These are phyloP conservation scores for Lamellibrachia luymesi DNA, from an alignment of 1,140 invertebrate species.

Conservation along the genomic window DNA sequence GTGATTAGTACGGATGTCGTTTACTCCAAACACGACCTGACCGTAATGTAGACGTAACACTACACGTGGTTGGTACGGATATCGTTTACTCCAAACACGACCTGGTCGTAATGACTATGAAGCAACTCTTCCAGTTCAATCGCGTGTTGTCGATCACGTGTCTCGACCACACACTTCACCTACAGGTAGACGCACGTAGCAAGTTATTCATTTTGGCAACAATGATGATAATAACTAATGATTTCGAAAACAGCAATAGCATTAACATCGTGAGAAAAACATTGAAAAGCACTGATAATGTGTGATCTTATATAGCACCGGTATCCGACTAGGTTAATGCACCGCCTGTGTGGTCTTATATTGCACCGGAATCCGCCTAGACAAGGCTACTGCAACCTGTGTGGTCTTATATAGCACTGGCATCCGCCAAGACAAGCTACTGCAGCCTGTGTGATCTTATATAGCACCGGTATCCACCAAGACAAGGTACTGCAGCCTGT, in stretches of 20 bases:
- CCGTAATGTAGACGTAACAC: conserved; percentile 33
- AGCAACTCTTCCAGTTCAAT: conserved; percentile 67
- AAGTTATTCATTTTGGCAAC: background rate
- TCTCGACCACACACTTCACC: conserved; percentile 65
- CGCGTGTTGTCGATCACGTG: conserved; percentile 75
- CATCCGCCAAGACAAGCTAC: background rate
- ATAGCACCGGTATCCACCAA: no score
- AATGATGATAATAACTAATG: no score
- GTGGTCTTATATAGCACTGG: background rate
- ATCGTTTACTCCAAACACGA: conserved; percentile 45
- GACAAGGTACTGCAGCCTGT: background rate
- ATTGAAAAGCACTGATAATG: no score
- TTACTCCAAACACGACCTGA: background rate
- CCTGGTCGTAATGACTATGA: conserved; percentile 62
- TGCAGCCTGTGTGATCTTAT: no score
- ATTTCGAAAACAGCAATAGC: no score
- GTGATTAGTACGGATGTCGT: no score
- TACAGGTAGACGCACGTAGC: conserved; percentile 21
- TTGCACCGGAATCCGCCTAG: no score
- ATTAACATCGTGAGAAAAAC: no score
- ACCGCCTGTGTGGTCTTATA: no score
- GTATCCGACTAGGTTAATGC: no score
- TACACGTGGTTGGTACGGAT: background rate
- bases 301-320: no score
- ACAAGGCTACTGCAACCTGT: background rate